Percentiles rank a stretch among this genome's conserved stretches.
These are phyloP conservation scores for Dreissena polymorpha DNA, from an alignment of 1,140 invertebrate genomes.

Conservation along the genomic window DNA sequence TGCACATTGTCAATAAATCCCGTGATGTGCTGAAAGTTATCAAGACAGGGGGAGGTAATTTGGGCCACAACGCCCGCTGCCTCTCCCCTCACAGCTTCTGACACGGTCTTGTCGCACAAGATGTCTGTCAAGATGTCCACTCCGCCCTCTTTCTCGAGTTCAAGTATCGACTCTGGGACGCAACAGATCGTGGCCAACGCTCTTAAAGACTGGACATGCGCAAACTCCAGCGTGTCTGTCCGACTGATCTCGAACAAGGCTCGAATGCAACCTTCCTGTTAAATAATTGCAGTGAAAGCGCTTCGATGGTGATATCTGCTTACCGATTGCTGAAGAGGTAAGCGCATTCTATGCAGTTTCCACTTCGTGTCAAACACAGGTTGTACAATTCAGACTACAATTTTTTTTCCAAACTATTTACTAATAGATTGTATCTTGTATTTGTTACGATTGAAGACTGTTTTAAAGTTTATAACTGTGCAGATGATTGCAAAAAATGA, in stretches of 20 bases:
- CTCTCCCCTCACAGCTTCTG: slow-evolving; percentile 85
- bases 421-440: too few species aligned
- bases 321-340: too few species aligned
- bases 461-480: too few species aligned
- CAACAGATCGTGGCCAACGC: slow-evolving; percentile 90
- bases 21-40: slow-evolving; percentile 85
- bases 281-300: too few species aligned
- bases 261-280: slow-evolving; percentile 83
- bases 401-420: too few species aligned
- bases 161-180: slow-evolving; percentile 86
- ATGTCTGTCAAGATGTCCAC: slow-evolving; percentile 89
- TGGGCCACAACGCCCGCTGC: slow-evolving; percentile 92
- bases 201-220: slow-evolving; percentile 85
- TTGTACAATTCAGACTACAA: too few species aligned
- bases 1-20: slow-evolving; percentile 82
- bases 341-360: too few species aligned
- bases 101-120: slow-evolving; percentile 80
- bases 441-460: too few species aligned
- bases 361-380: too few species aligned
- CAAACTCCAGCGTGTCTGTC: slow-evolving; percentile 82
- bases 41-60: slow-evolving; percentile 92
- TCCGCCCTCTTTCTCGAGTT: slow-evolving; percentile 90
- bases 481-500: too few species aligned
- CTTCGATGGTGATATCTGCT: too few species aligned
- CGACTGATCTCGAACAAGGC: slow-evolving; percentile 84